Evolutionary conservation across 2,113 vertebrate genomes (phyloP), one percentile per base, ranked within the genome.

Genomic region (Dicrurus megarhynchus): DNA sequence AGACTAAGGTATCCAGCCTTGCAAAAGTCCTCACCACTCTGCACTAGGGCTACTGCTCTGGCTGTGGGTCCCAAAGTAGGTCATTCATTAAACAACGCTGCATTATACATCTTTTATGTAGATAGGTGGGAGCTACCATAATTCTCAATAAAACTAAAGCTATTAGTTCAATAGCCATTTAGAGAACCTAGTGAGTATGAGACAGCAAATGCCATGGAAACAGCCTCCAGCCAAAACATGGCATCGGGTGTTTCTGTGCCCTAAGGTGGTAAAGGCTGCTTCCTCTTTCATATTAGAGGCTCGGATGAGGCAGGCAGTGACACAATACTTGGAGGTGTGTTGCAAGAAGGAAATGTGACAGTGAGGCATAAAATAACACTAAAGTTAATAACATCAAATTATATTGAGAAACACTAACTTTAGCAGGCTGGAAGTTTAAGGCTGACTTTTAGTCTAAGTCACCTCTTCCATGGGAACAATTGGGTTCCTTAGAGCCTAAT

Each of bases 351-450:
- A 84, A 93, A 76, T 37, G 28, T n/a, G 86, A 22, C 30, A 35
- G 20, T 20, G 44, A 78, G 19, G 32, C 49, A 94, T 49, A 95
- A 95, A 84, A 87, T 93, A 82, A 90, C 61, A 70, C 39, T 41
- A 23, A 24, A 79, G n/a, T 64, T 53, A 82, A 42, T 79, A 82
- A 78, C 11, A 76, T 50, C 27, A 50, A 49, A 84, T 84, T 69
- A 44, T 56, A 81, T 19, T 75, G 52, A 92, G 67, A 82, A 92
- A 73, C 13, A 42, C 8, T 83, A 78, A 56, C 32, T 76, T 80
- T 33, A 87, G 59, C 32, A 79, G 32, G 28, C 61, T 92, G 67
- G 35, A 96, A 83, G 61, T 37, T 90, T 86, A 86, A 84, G n/a
- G n/a, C 17, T 85, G 70, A 85, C 23, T 49, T 89, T 87, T 50